Conservation (phyloP, 2,113 vertebrate genomes). For the Piprites chloris region DNA sequence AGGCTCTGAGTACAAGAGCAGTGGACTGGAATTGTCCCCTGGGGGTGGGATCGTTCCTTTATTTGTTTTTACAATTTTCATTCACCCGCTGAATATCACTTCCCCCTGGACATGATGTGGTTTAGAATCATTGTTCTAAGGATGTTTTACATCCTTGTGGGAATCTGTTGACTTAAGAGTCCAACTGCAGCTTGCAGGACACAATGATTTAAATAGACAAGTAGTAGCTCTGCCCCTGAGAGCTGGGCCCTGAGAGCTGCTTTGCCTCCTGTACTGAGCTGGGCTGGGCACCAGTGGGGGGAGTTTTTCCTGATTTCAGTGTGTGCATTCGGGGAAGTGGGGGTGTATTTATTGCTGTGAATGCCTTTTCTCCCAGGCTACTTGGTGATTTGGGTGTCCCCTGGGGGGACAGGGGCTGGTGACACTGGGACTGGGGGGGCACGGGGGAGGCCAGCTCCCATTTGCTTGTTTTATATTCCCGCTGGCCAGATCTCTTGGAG, state of each 20-base stretch:
- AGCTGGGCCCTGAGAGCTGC: accelerated
- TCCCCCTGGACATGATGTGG: neutral
- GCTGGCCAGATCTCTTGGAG: neutral
- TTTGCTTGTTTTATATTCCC: accelerated
- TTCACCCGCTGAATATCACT: neutral
- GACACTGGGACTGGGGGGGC: neutral
- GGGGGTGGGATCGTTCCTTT: neutral
- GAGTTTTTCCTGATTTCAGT: neutral
- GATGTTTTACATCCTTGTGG: neutral
- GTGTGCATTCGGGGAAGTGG: no score
- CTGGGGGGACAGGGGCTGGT: neutral
- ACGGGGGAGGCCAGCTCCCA: accelerated
- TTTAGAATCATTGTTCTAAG: neutral
- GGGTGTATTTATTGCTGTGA: accelerated
- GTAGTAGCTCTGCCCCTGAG: neutral
- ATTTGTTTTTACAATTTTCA: neutral
- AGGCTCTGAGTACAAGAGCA: neutral
- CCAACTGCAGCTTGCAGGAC: neutral
- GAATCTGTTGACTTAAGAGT: neutral
- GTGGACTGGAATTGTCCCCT: neutral
- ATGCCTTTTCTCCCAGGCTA: neutral
- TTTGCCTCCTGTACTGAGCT: neutral
- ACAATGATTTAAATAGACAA: neutral
- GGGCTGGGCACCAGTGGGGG: accelerated
- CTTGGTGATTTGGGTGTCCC: accelerated